A percentile compares a stretch with the other conserved stretches of the same genome.
phyloP scores from a whole-genome alignment of 2,113 vertebrate species.

The Alaudala cheleensis region DNA sequence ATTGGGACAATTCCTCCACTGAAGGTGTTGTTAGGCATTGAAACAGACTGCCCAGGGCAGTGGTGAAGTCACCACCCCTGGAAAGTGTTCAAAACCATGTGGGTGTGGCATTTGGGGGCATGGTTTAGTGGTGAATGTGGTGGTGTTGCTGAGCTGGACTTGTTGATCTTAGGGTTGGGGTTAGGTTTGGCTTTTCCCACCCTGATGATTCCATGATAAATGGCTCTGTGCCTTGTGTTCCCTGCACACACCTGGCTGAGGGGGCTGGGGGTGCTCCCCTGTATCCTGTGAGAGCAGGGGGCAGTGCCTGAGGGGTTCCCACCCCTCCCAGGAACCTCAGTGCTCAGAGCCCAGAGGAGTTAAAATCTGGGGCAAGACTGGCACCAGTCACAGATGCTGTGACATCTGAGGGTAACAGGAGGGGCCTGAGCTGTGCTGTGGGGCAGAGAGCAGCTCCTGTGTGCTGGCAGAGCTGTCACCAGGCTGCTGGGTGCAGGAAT shows the following conservation, averaged over 20 bases:
- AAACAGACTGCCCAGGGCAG: background rate
- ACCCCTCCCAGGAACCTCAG: background rate
- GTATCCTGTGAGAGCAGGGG: background rate
- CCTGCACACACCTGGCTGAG: background rate
- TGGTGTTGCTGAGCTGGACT: background rate
- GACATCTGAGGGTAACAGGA: background rate
- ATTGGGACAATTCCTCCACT: background rate
- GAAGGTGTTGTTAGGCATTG: background rate
- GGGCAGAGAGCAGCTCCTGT: background rate
- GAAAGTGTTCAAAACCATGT: background rate
- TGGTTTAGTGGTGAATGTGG: background rate
- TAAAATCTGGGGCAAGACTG: rapidly evolving
- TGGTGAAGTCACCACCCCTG: background rate
- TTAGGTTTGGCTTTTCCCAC: background rate
- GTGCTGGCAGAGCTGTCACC: background rate
- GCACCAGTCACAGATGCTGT: rapidly evolving
- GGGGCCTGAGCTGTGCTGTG: background rate
- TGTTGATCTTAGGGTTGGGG: background rate
- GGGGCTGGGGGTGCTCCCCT: background rate
- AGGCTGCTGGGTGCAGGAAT: too few relatives aligned
- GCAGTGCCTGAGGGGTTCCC: rapidly evolving
- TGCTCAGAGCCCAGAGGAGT: background rate
- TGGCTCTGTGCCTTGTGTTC: background rate
- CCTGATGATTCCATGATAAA: background rate
- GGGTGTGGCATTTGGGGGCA: background rate